Evolutionary conservation across 2,797 vertebrate genomes (phyloP).

Genomic region (Falco rusticolus): DNA sequence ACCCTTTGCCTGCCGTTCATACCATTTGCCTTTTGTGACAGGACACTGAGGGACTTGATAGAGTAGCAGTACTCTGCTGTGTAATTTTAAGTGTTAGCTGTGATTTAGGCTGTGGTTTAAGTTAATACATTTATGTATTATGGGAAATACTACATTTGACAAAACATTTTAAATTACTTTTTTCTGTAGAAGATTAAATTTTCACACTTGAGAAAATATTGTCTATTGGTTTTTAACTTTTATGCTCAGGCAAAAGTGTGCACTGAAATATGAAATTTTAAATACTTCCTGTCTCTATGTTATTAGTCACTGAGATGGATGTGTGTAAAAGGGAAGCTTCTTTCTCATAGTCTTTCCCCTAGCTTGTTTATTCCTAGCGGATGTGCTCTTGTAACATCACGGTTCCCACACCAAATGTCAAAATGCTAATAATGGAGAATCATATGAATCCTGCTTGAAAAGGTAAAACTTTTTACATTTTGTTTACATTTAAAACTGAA

Average conservation of each 20-base stretch:
- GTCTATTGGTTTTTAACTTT: not conserved
- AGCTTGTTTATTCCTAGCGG: conserved; percentile 69
- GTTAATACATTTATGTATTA: not conserved
- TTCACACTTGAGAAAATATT: conserved; percentile 1
- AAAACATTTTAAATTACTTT: not conserved
- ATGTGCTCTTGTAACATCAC: conserved; percentile 46
- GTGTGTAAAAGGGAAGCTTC: conserved; percentile 22
- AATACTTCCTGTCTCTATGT: conserved; percentile 39
- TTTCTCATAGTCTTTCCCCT: conserved; percentile 43
- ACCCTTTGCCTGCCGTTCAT: conserved; percentile 53
- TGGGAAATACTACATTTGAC: not conserved
- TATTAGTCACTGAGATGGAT: conserved; percentile 38
- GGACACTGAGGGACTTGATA: not conserved
- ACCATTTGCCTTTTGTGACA: conserved; percentile 25
- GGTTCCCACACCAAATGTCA: conserved; percentile 74
- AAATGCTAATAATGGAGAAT: conserved; percentile 39
- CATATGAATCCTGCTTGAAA: conserved; percentile 33
- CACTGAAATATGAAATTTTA: conserved; percentile 18
- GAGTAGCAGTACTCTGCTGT: not conserved
- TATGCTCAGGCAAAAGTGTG: conserved; percentile 7
- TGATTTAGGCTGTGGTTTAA: not conserved
- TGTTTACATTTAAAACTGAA: conserved; percentile 6
- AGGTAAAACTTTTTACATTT: not conserved
- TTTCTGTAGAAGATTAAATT: not conserved
- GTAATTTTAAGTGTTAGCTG: not conserved